A percentile compares a stretch with the other conserved stretches of the same genome.
phyloP scores from a whole-genome alignment of 2,113 vertebrate species.

The Xerus inauris region DNA sequence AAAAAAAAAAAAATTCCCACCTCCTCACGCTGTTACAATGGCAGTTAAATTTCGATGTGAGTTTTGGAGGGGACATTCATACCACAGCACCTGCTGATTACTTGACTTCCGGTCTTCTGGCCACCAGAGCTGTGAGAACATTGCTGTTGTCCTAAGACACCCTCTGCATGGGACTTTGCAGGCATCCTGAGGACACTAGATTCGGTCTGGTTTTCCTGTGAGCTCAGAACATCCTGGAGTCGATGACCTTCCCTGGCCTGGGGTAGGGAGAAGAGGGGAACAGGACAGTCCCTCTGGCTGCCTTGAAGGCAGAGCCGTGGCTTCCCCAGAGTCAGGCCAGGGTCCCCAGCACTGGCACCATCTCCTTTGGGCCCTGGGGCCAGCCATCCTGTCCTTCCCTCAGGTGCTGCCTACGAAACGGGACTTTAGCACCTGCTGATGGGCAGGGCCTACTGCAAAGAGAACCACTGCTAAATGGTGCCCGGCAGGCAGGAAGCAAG shows the following conservation, averaged over 20 bases:
- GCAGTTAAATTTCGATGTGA: not conserved
- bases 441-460: not conserved
- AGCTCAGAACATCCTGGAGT: not conserved
- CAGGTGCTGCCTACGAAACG: not conserved
- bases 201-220: not conserved
- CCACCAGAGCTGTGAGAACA: not conserved
- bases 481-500: not conserved
- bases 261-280: too few relatives aligned
- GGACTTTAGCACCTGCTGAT: not conserved
- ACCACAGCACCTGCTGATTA: not conserved
- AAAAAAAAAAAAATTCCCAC: too few relatives aligned
- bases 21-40: not conserved
- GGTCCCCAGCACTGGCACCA: not conserved
- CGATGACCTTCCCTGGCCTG: not conserved
- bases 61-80: not conserved
- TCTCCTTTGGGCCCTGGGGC: not conserved
- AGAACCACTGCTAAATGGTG: not conserved
- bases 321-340: too few relatives aligned
- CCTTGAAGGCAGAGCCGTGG: not conserved
- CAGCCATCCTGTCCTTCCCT: not conserved
- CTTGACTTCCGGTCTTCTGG: not conserved
- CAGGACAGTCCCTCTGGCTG: not conserved
- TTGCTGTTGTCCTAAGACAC: too few relatives aligned
- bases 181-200: not conserved
- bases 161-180: not conserved